Evolutionary conservation across 2,113 vertebrate species (phyloP).

Genomic region (Ornithorhynchus anatinus): DNA sequence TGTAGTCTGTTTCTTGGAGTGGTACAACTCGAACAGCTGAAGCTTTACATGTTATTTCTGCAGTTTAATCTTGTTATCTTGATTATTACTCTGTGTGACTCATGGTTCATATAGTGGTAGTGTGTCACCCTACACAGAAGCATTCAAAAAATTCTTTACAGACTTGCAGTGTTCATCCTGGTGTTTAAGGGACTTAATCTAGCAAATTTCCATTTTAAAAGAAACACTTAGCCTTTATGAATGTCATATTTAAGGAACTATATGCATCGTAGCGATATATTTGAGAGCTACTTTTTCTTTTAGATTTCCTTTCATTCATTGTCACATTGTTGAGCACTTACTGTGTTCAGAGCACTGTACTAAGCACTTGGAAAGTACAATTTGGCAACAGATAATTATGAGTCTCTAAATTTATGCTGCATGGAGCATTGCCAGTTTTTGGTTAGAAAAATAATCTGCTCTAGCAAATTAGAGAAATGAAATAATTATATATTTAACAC

Average conservation of each 20-base stretch:
- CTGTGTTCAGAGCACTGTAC: too few species aligned
- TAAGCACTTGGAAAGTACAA: too few species aligned
- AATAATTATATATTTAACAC: conserved; percentile 2
- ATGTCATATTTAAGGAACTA: conserved; percentile 36
- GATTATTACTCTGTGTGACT: conserved; percentile 19
- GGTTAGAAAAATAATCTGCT: conserved; percentile 47
- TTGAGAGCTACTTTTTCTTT: conserved; percentile 1
- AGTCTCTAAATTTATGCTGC: conserved; percentile 5
- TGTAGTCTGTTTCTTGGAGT: background rate
- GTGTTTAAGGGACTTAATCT: conserved; percentile 9
- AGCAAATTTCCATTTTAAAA: conserved; percentile 32
- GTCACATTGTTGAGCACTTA: too few species aligned
- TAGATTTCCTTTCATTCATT: too few species aligned
- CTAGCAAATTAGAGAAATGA: conserved; percentile 38
- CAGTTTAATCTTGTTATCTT: background rate
- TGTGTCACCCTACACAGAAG: background rate
- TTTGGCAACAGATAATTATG: conserved; percentile 4
- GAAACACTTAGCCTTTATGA: conserved; percentile 11
- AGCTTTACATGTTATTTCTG: background rate
- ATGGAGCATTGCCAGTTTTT: conserved; percentile 18
- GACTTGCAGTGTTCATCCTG: background rate
- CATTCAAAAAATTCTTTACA: background rate
- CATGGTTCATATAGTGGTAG: background rate
- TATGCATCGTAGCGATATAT: background rate
- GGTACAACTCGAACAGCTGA: background rate